These are phyloP conservation scores for Alfaro cultratus DNA, from an alignment of 2,797 vertebrate genomes.

Conservation along the genomic window DNA sequence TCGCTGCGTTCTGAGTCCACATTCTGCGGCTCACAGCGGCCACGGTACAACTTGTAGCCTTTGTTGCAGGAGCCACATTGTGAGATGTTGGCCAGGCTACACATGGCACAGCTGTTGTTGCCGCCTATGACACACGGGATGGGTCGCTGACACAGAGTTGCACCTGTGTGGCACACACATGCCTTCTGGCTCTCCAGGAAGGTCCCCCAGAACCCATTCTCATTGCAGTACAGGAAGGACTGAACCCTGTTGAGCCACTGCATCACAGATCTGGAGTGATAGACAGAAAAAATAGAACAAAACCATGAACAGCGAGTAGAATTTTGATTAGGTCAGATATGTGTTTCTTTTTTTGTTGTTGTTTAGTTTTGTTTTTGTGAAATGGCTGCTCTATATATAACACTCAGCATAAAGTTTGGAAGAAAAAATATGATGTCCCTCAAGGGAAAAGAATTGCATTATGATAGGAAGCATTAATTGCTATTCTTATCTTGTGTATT, in stretches of 20 bases:
- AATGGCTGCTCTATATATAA: not conserved
- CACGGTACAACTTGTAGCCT: conserved; percentile 97
- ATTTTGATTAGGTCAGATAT: not conserved
- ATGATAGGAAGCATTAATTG: conserved; percentile 59
- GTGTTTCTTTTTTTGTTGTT: not conserved
- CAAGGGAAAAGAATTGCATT: conserved; percentile 48
- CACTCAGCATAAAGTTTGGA: conserved; percentile 13
- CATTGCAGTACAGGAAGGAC: conserved; percentile 98
- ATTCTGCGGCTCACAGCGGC: conserved; percentile 97
- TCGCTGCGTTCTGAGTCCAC: conserved; percentile 98
- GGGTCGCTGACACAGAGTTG: conserved; percentile 94
- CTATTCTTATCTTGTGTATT: conserved; percentile 70
- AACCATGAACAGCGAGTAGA: conserved; percentile 31
- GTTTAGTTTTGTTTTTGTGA: conserved; percentile 3
- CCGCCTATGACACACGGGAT: conserved; percentile 97
- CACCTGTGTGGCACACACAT: conserved; percentile 95
- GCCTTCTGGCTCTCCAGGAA: conserved; percentile 97
- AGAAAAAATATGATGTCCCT: conserved; percentile 19
- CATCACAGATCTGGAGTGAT: conserved; percentile 89
- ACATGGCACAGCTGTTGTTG: conserved; percentile 99
- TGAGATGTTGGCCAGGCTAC: conserved; percentile 98
- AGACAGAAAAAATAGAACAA: conserved; percentile 9
- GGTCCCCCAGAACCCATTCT: conserved; percentile 98
- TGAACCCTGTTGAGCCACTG: conserved; percentile 98
- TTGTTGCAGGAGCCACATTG: conserved; percentile 99